A percentile compares a stretch with the other conserved stretches of the same genome.
These are phyloP conservation scores for Scaptomyza polygonia DNA, from an alignment of 2,888 invertebrate species.

Conservation along the genomic window DNA sequence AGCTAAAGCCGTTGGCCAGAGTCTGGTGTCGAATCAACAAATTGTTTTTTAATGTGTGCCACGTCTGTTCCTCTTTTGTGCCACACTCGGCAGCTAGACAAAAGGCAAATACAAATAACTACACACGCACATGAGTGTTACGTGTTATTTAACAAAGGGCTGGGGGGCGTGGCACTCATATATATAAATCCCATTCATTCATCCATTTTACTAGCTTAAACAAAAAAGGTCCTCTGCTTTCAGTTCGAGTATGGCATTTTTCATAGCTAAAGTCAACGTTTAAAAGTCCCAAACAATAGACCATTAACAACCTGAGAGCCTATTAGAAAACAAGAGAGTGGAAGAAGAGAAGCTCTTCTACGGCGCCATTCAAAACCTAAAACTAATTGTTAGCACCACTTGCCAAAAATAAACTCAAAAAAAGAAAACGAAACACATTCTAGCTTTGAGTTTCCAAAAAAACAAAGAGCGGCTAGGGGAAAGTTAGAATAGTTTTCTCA, in stretches of 20 bases:
- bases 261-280: constrained; percentile 29
- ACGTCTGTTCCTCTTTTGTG: constrained; percentile 3
- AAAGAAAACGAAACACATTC: neutral
- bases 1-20: constrained; percentile 47
- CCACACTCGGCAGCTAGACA: constrained; percentile 45
- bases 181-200: constrained; percentile 5
- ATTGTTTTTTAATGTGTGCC: constrained; percentile 78
- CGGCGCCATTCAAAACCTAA: constrained; percentile 38
- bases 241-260: constrained; percentile 8
- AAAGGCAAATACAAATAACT: constrained; percentile 60
- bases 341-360: constrained; percentile 1
- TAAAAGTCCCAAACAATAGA: constrained; percentile 64
- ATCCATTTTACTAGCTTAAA: constrained; percentile 49
- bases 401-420: constrained; percentile 16
- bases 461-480: neutral
- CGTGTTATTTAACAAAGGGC: neutral
- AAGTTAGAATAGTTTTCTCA: constrained; percentile 40
- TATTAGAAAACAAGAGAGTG: neutral
- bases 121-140: neutral
- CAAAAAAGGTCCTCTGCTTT: constrained; percentile 51
- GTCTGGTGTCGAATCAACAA: constrained; percentile 77
- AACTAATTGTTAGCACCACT: constrained; percentile 56
- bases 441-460: neutral
- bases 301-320: constrained; percentile 20
- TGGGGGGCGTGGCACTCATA: constrained; percentile 21